Percentiles rank a stretch among this genome's conserved stretches.
Evolutionary conservation across 2,888 invertebrate species (phyloP).

Genomic region (Oasisia sp.): DNA sequence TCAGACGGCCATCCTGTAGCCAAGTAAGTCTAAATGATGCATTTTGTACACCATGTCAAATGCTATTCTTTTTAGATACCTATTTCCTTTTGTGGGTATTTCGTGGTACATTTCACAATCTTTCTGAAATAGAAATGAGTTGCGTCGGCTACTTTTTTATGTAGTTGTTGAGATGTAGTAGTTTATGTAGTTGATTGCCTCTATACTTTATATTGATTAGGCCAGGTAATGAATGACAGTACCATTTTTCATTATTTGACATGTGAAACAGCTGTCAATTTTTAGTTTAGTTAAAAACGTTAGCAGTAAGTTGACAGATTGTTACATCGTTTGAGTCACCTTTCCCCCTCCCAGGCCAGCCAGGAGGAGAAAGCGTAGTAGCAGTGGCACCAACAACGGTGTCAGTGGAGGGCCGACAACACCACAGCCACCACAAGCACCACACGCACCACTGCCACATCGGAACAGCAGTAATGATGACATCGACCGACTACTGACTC

Average conservation of each 20-base stretch:
- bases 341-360: not conserved
- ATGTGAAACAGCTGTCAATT: not conserved
- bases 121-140: not conserved
- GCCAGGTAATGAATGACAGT: too few species aligned
- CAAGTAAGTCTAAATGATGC: not conserved
- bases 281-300: not conserved
- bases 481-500: not conserved
- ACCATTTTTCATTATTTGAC: not conserved
- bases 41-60: not conserved
- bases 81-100: too few species aligned
- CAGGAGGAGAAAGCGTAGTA: slow-evolving; percentile 25
- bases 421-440: not conserved
- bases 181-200: too few species aligned
- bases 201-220: too few species aligned
- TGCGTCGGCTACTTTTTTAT: not conserved
- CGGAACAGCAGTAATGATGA: slow-evolving; percentile 8
- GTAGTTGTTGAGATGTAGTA: too few species aligned
- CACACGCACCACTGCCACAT: not conserved
- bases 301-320: not conserved
- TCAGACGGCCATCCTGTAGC: not conserved
- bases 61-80: too few species aligned
- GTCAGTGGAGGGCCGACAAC: not conserved
- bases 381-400: slow-evolving; percentile 18
- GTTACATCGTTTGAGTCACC: not conserved
- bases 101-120: too few species aligned